Conservation (phyloP, 2,797 vertebrate species). For the Loris lydekkerianus region DNA sequence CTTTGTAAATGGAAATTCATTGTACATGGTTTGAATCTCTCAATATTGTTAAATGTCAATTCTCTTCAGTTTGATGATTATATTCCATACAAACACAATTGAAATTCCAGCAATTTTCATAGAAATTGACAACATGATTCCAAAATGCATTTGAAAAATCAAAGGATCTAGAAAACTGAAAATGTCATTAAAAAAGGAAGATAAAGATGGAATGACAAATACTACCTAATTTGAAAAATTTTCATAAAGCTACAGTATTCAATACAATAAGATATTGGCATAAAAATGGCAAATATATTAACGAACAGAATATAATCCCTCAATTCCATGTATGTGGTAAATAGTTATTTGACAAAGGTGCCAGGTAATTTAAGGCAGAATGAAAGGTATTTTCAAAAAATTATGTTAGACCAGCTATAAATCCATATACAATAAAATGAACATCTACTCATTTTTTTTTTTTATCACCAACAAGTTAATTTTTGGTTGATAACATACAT, state of each 20-base stretch:
- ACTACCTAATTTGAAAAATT: conserved; percentile 10
- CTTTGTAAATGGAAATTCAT: neutral
- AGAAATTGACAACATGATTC: neutral
- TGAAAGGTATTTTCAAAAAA: neutral
- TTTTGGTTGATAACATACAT: neutral
- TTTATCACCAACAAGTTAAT: neutral
- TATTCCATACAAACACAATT: neutral
- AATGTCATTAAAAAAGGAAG: conserved; percentile 5
- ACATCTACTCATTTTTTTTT: neutral
- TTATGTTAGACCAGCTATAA: neutral
- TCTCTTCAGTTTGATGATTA: neutral
- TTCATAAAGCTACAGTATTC: neutral
- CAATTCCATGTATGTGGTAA: neutral
- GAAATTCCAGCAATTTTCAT: neutral
- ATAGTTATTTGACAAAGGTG: neutral
- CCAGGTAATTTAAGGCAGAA: neutral
- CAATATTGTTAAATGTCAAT: neutral
- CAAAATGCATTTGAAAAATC: neutral
- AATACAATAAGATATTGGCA: neutral
- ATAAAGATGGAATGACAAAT: neutral
- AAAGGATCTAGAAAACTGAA: neutral
- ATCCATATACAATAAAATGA: neutral
- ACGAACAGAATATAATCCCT: neutral
- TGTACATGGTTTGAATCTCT: neutral
- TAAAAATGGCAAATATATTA: neutral